Percentiles rank a stretch among this genome's conserved stretches.
phyloP scores from a whole-genome alignment of 2,888 invertebrate species.

The Caenorhabditis sp. region DNA sequence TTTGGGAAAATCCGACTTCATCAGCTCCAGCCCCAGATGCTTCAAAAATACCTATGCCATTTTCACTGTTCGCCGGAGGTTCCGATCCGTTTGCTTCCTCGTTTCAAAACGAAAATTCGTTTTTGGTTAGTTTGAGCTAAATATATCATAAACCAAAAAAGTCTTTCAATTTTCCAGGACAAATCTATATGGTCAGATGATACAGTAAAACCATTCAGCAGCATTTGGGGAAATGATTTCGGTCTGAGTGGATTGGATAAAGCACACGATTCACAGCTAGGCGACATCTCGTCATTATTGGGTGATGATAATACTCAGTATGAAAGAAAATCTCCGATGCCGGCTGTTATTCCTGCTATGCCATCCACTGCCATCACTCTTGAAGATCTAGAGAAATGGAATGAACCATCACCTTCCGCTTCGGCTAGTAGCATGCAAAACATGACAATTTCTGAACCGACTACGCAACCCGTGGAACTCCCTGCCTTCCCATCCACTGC shows the following conservation, averaged over 20 bases:
- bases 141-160: neutral
- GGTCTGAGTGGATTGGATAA: slow-evolving; percentile 1
- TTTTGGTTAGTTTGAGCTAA: slow-evolving; percentile 10
- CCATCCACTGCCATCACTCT: neutral
- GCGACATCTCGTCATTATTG: slow-evolving; percentile 1
- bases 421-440: slow-evolving; percentile 7
- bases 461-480: neutral
- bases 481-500: slow-evolving; percentile 15
- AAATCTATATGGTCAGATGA: slow-evolving; percentile 33
- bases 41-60: slow-evolving; percentile 56
- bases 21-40: slow-evolving; percentile 52
- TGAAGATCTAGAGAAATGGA: slow-evolving; percentile 3
- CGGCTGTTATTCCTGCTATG: slow-evolving; percentile 1
- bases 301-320: slow-evolving; percentile 3
- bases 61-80: slow-evolving; percentile 24
- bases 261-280: neutral
- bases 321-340: neutral
- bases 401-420: neutral
- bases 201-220: slow-evolving; percentile 12
- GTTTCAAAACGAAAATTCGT: neutral
- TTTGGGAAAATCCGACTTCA: slow-evolving; percentile 48
- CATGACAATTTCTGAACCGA: neutral
- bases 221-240: slow-evolving; percentile 32
- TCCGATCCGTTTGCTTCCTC: neutral
- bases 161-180: slow-evolving; percentile 6